A percentile compares a stretch with the other conserved stretches of the same genome.
phyloP scores from a whole-genome alignment of 2,113 vertebrate genomes.

The Misgurnus mizolepis region DNA sequence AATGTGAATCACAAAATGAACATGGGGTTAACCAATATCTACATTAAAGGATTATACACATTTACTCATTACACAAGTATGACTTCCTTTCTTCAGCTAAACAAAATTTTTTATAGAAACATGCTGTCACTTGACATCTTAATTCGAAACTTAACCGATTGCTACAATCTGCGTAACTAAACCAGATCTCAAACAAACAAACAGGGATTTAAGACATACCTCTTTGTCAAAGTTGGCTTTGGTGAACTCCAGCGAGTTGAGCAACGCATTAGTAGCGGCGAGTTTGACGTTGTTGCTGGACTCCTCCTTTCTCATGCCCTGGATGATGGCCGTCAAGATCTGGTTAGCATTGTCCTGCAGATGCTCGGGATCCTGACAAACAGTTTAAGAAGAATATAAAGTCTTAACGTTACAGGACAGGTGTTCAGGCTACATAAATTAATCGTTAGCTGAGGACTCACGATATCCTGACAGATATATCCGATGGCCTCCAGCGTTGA shows the following conservation, averaged over 20 bases:
- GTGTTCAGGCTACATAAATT: neutral
- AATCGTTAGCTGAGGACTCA: slow-evolving; percentile 70
- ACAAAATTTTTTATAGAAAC: too few relatives aligned
- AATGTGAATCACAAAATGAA: too few relatives aligned
- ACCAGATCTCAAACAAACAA: neutral
- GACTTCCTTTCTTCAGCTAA: too few relatives aligned
- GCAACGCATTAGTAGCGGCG: slow-evolving; percentile 95
- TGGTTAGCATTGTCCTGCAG: slow-evolving; percentile 98
- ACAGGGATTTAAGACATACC: slow-evolving; percentile 64
- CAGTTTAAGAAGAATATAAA: neutral
- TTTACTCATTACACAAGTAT: too few relatives aligned
- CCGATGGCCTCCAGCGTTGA: slow-evolving; percentile 97
- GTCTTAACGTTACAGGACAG: too few relatives aligned
- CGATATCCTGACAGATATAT: slow-evolving; percentile 99
- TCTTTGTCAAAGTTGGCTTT: slow-evolving; percentile 99
- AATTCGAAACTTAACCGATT: neutral
- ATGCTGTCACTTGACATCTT: too few relatives aligned
- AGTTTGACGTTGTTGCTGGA: slow-evolving; percentile 98
- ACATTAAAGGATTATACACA: too few relatives aligned
- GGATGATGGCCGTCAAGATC: slow-evolving; percentile 98
- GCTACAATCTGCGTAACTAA: neutral
- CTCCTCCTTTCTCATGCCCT: slow-evolving; percentile 99
- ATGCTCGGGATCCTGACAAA: slow-evolving; percentile 91
- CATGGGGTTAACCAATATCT: too few relatives aligned
- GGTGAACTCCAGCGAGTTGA: slow-evolving; percentile 99